These are phyloP conservation scores for Babylonia areolata DNA, from an alignment of 1,140 invertebrate genomes.

Conservation along the genomic window DNA sequence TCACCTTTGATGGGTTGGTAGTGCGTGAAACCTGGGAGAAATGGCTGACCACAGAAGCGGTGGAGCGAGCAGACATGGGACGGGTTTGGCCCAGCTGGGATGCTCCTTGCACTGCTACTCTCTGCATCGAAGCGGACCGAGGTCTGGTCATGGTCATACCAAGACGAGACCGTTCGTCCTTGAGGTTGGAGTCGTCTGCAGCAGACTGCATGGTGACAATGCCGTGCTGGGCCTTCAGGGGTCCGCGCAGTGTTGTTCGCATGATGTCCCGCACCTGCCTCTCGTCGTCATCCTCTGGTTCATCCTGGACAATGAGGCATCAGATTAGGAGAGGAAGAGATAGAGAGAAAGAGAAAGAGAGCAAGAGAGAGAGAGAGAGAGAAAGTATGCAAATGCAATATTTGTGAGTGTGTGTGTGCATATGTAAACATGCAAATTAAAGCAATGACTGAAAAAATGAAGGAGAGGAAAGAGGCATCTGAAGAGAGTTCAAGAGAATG, in stretches of 20 bases:
- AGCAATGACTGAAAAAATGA: no score
- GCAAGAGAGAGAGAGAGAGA: no score
- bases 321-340: background rate
- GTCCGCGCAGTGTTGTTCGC: slow-evolving; percentile 55
- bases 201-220: background rate
- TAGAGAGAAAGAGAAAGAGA: no score
- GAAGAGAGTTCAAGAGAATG: no score
- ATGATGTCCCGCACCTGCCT: slow-evolving; percentile 65
- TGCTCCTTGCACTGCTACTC: slow-evolving; percentile 9
- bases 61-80: slow-evolving; percentile 48
- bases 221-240: slow-evolving; percentile 36
- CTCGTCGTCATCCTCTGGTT: slow-evolving; percentile 69
- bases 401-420: background rate
- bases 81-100: background rate
- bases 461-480: no score
- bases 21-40: slow-evolving; percentile 3
- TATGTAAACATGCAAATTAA: background rate
- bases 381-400: no score
- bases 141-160: slow-evolving; percentile 11
- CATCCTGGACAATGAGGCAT: slow-evolving; percentile 49
- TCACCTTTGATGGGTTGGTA: slow-evolving; percentile 44
- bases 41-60: slow-evolving; percentile 37
- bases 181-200: background rate
- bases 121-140: slow-evolving; percentile 23
- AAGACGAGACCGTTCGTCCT: slow-evolving; percentile 19